Evolutionary conservation across 23 tunicate species (phyloP).

Genomic region (Ciona savignyi): DNA sequence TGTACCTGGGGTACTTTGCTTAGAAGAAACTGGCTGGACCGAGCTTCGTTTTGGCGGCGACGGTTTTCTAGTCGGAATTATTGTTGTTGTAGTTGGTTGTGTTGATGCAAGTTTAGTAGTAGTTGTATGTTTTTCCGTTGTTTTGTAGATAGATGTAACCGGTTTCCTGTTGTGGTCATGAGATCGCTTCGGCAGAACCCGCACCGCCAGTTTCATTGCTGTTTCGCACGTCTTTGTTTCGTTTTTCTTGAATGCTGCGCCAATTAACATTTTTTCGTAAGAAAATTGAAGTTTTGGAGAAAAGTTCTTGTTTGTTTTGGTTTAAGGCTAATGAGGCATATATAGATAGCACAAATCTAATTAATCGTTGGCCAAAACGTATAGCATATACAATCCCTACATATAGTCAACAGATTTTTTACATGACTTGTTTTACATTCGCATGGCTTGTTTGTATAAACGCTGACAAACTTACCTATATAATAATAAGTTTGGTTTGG

Average conservation of each 20-base stretch:
- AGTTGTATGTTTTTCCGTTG: not conserved
- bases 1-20: too few relatives aligned
- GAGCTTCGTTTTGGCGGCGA: not conserved
- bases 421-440: too few relatives aligned
- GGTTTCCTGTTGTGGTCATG: not conserved
- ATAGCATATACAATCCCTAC: not conserved
- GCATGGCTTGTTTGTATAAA: too few relatives aligned
- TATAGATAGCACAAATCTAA: too few relatives aligned
- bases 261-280: too few relatives aligned
- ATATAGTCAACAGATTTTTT: too few relatives aligned
- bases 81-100: conserved; percentile 2
- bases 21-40: too few relatives aligned
- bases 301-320: too few relatives aligned
- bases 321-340: too few relatives aligned
- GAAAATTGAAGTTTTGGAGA: not conserved
- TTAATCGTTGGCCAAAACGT: not conserved
- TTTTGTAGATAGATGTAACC: not conserved
- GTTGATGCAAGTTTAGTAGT: not conserved
- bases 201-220: not conserved
- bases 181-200: not conserved
- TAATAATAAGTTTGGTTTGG: conserved; percentile 56
- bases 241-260: not conserved
- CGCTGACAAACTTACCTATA: conserved; percentile 51
- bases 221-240: not conserved
- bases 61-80: not conserved